Percentiles rank a stretch among this genome's conserved stretches.
phyloP scores from a whole-genome alignment of 53 echinoderm and acorn worm species.

The Stichopus horrens region DNA sequence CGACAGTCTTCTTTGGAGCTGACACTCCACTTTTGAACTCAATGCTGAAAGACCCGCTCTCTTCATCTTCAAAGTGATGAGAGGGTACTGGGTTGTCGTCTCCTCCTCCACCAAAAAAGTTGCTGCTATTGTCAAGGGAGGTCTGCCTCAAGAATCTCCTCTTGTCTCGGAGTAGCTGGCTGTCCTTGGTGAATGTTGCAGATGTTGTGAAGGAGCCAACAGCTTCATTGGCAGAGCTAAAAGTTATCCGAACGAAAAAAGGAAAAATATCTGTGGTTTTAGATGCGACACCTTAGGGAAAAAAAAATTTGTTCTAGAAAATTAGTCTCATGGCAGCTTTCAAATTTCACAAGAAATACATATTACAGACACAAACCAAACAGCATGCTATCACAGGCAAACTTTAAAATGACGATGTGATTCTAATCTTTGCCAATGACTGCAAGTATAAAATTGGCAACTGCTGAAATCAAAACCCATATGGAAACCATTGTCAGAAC shows the following conservation, averaged over 20 bases:
- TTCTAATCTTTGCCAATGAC: no score
- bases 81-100: not conserved
- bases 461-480: no score
- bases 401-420: no score
- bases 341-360: not conserved
- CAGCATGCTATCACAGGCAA: no score
- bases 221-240: slow-evolving; percentile 9
- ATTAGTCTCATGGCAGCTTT: not conserved
- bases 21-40: slow-evolving; percentile 51
- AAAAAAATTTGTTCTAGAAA: not conserved
- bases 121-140: not conserved
- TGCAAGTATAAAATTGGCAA: no score
- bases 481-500: no score
- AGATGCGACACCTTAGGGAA: not conserved
- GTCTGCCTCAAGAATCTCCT: slow-evolving; percentile 73
- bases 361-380: no score
- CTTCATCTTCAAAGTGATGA: slow-evolving; percentile 48
- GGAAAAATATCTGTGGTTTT: not conserved
- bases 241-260: not conserved
- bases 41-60: slow-evolving; percentile 89
- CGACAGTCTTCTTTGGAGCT: not conserved
- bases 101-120: slow-evolving; percentile 8
- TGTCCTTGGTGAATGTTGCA: slow-evolving; percentile 88
- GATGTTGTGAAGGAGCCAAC: slow-evolving; percentile 38
- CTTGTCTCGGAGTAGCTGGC: slow-evolving; percentile 72